phyloP scores from a whole-genome alignment of 2,113 vertebrate species.

The Phrynocephalus versicolor region DNA sequence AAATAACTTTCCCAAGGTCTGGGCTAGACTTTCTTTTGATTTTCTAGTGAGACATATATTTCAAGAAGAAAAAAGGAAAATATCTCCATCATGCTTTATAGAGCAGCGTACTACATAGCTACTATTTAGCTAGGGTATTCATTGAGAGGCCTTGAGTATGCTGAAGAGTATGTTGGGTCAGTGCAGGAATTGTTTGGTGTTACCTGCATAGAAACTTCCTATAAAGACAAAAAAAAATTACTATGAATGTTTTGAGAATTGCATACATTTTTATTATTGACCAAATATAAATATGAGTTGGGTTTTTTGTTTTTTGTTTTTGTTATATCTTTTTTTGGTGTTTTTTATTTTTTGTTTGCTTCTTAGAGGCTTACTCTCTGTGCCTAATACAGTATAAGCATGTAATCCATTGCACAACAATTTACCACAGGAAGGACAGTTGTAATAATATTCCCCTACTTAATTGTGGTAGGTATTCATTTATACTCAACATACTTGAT shows the following conservation, averaged over 20 bases:
- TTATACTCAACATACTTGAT: not conserved
- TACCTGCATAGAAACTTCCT: not conserved
- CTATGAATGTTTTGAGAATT: not conserved
- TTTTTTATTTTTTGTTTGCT: no score
- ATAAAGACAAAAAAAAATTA: not conserved
- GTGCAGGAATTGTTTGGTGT: not conserved
- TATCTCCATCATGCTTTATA: no score
- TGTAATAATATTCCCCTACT: not conserved
- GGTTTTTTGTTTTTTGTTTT: no score
- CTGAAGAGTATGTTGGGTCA: not conserved
- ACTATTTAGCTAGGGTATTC: not conserved
- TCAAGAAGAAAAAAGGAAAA: not conserved
- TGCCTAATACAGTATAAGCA: constrained; percentile 22
- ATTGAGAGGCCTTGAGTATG: not conserved
- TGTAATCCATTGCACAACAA: not conserved
- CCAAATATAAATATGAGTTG: not conserved
- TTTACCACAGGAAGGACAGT: constrained; percentile 27
- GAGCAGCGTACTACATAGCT: not conserved
- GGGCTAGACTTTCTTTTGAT: constrained; percentile 45
- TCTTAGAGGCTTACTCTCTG: no score
- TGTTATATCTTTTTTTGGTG: no score
- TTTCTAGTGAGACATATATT: constrained; percentile 23
- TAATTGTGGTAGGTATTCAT: not conserved
- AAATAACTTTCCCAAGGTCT: constrained; percentile 19
- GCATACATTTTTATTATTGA: constrained; percentile 23